Evolutionary conservation across 64 coral and sea anemone genomes (phyloP), one percentile per base, ranked within the genome.

Genomic region (Stylophora pistillata): DNA sequence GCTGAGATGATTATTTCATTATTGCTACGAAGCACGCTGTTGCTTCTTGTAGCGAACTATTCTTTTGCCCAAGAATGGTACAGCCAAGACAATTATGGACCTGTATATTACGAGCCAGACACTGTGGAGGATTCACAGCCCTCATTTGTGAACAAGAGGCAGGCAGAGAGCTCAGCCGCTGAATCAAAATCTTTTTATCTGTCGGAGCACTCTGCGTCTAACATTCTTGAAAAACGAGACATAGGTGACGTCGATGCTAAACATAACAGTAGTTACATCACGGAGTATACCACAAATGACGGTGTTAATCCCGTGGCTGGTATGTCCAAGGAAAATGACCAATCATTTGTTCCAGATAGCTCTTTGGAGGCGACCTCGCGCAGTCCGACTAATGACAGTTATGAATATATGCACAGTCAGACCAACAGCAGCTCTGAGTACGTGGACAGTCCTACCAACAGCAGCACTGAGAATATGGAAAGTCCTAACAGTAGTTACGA

Each of bases 51-150:
- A 64, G 59, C 58, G 33, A 23, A 68, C 33, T 33, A 83, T 69
- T 69, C 60, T 83, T 1, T 83, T 53, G 41, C 80, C 15, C 80
- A 83, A 83, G 60, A 83, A 83, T 83, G 80, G 80, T 34, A 83
- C n/a, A 68, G 32, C n/a, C 80, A 69, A n/a, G 60, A 66, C 21
- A 27, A 83, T 33, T 68, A 52, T 28, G 37, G 30, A 25, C 31
- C 60, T 0, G 17, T 20, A 57, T 30, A 65, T 33, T 37, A 53
- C 62, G 23, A 60, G 12, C 20, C 33, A 23, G n/a, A 32, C 15
- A 41, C 26, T 23, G 30, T 68, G 10, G 15, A n/a, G 37, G 34
- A 52, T n/a, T 20, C 15, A 41, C 2, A 47, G 21, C 30, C 73
- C 21, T 75, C 73, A 41, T 75, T 83, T 53, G 16, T 20, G n/a